These are phyloP conservation scores for Burhinus oedicnemus DNA, from an alignment of 2,113 vertebrate genomes.

Conservation along the genomic window DNA sequence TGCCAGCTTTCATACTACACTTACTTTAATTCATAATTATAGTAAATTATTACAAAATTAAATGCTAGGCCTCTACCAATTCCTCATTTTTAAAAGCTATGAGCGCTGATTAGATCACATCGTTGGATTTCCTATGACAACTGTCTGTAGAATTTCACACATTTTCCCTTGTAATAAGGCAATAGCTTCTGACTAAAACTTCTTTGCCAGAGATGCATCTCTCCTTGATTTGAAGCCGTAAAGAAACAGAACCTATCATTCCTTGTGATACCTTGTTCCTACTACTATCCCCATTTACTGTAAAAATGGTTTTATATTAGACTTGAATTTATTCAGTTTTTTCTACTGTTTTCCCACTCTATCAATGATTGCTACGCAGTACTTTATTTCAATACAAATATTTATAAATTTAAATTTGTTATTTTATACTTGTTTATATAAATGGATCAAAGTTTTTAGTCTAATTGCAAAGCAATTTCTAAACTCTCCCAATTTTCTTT, in stretches of 20 bases:
- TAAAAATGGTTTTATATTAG: neutral
- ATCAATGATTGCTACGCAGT: neutral
- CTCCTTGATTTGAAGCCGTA: neutral
- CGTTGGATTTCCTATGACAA: neutral
- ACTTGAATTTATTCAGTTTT: neutral
- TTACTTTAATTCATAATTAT: neutral
- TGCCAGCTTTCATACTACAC: neutral
- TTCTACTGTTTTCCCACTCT: neutral
- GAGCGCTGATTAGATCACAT: fast-evolving
- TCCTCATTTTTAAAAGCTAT: neutral
- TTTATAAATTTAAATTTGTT: neutral
- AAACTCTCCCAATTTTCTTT: neutral
- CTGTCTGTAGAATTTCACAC: neutral
- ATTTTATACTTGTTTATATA: neutral
- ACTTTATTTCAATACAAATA: neutral
- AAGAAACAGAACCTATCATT: neutral
- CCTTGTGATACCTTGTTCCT: neutral
- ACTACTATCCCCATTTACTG: neutral
- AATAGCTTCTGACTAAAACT: neutral
- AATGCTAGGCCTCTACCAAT: neutral
- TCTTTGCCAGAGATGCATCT: neutral
- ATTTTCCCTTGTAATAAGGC: neutral
- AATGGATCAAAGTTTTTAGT: neutral
- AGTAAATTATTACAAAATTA: neutral
- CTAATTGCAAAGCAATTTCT: neutral